Evolutionary conservation across 2,113 vertebrate species (phyloP), one percentile per base, ranked within the genome.

Genomic region (Cyanoderma ruficeps): DNA sequence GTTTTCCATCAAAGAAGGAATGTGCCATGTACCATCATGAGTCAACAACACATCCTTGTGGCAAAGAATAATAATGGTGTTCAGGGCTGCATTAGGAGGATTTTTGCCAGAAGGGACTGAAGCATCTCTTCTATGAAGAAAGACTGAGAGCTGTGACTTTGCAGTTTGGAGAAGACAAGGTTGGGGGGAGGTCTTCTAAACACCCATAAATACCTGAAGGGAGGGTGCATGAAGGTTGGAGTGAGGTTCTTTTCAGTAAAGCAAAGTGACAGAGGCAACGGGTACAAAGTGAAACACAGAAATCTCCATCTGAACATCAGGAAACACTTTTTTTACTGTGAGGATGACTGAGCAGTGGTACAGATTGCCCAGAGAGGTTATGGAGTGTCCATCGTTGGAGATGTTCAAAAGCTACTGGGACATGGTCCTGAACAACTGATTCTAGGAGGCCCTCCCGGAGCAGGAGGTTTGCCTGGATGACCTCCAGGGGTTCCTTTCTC

Each of bases 341-440:
- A 44, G 9, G 22, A 4, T 53, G 33, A 44, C 22, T 0, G 0
- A 86, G 37, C 22, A 33, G 27, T 44, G 18, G 23, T 60, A 46
- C 10, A 60, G 33, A 87, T 53, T 61, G 33, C 18, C 6, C 33
- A 61, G 46, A 37, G 55, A 33, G 4, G 10, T 19, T 77, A 15
- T 7, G 4, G n/a, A 46, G 8, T 24, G 28, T 78, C 33, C 35
- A 35, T 49, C 13, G 35, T 57, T 41, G 35, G 10, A 76, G 31
- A 17, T 31, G 9, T 42, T 57, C 21, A 24, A 57, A 57, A 85
- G 35, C 10, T 50, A 2, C 31, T n/a, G 56, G 60, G 19, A 25
- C 35, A 11, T 17, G 35, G 8, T 57, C 16, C 16, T 25, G 24
- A 44, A 57, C 25, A 76, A 14, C 5, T 9, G 24, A 49, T n/a